Percentiles rank a stretch among this genome's conserved stretches.
These are phyloP conservation scores for Clostera curtula DNA, from an alignment of 2,888 invertebrate species.

Conservation along the genomic window DNA sequence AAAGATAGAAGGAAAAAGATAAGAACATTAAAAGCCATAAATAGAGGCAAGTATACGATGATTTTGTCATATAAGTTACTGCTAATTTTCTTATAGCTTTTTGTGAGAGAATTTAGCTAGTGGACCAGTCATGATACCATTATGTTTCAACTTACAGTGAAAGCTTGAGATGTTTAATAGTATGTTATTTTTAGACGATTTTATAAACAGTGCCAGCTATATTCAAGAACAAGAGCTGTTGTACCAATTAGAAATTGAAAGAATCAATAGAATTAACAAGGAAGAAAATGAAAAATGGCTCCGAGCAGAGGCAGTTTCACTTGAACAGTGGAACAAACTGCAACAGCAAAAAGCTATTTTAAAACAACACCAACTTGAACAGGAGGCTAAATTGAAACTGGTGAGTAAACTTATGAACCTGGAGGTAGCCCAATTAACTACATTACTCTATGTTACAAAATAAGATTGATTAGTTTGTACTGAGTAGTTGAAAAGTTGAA, in stretches of 20 bases:
- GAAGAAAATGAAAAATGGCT: slow-evolving; percentile 80
- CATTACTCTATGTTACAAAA: neutral
- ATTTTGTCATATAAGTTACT: slow-evolving; percentile 1
- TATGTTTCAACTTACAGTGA: no score
- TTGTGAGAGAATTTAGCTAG: no score
- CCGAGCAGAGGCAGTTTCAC: slow-evolving; percentile 77
- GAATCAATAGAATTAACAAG: slow-evolving; percentile 69
- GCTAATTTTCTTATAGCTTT: no score
- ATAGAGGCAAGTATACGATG: slow-evolving; percentile 58
- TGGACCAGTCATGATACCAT: no score
- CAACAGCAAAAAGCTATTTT: slow-evolving; percentile 74
- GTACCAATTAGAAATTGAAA: slow-evolving; percentile 67
- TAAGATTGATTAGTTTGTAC: neutral
- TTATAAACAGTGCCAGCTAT: slow-evolving; percentile 13
- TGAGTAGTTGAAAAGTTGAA: neutral
- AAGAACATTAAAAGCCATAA: slow-evolving; percentile 74
- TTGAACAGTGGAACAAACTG: slow-evolving; percentile 77
- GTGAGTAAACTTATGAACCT: slow-evolving; percentile 26
- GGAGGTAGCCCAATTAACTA: neutral
- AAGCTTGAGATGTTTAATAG: no score
- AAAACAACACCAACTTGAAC: slow-evolving; percentile 72
- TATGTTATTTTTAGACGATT: slow-evolving; percentile 11
- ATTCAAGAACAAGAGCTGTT: slow-evolving; percentile 50
- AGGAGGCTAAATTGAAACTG: slow-evolving; percentile 72
- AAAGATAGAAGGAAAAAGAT: slow-evolving; percentile 80